These are phyloP conservation scores for Melospiza melodia DNA, from an alignment of 2,113 vertebrate genomes.

Conservation along the genomic window DNA sequence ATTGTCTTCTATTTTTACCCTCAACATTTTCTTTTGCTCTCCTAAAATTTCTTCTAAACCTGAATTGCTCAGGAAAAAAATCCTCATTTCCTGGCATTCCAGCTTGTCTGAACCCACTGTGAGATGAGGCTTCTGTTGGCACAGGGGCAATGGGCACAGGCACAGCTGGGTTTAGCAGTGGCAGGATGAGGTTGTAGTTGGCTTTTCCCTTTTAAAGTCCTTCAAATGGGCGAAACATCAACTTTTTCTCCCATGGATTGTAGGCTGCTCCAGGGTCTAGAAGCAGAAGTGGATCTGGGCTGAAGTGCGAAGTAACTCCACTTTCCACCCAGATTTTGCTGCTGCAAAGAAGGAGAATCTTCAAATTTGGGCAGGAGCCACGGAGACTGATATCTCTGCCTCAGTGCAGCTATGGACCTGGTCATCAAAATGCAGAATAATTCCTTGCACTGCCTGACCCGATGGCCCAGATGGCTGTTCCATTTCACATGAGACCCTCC, in stretches of 20 bases:
- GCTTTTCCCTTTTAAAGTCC: neutral
- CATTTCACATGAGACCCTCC: neutral
- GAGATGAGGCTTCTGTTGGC: neutral
- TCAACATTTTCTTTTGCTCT: neutral
- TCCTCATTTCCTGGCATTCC: neutral
- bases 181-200: neutral
- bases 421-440: neutral
- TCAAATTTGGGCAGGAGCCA: neutral
- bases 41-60: neutral
- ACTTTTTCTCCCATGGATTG: neutral
- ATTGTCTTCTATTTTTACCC: neutral
- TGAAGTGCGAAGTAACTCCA: neutral
- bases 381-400: accelerated
- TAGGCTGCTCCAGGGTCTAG: neutral
- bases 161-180: neutral
- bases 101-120: neutral
- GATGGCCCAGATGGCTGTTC: neutral
- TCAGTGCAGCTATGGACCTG: neutral
- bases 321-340: neutral
- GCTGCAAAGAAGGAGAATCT: neutral
- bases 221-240: neutral
- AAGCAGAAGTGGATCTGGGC: neutral
- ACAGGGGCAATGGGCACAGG: neutral
- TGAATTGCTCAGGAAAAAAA: neutral
- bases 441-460: neutral